Base-by-base conservation (phyloP, 2,797 vertebrate species). In the Octomys mimax region DNA sequence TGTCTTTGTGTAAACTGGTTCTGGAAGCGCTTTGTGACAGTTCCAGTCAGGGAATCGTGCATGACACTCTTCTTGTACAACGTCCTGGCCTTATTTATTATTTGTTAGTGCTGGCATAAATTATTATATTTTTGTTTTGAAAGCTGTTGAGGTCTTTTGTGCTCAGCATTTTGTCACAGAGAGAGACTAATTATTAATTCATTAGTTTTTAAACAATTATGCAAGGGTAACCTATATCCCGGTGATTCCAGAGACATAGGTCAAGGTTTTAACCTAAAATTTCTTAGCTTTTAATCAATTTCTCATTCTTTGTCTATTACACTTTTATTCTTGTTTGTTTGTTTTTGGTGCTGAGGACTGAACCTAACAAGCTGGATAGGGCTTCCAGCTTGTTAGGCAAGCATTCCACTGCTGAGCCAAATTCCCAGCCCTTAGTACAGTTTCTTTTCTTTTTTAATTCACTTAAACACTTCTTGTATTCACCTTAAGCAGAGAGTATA, bases 231-330 rank as follows among this genome's bases (percentile, higher is more conserved):
- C 18, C 14, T 18, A 7, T 36, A 4, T 71, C 6, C 2, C 49
- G 2, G 36, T 89, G 84, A 84, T 93, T 81, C 21, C 66, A 54
- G 14, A 88, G 36, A 87, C 1, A 49, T 16, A 62, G n/a, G 24
- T 78, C 33, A 62, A 21, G 24, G 46, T 24, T n/a, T 78, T 68
- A 42, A 8, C 22, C 9, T 95, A 88, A 5, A 11, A 19, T 90
- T 91, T 92, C 28, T 61, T 68, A 78, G 75, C 64, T 87, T 96
- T 87, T 68, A 90, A 77, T 71, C 6, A 92, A 19, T 83, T 71
- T 91, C 2, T 10, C 33, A 5, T 87, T 84, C 16, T 5, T 26
- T 68, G 18, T 5, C 68, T 11, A 78, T 70, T 83, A 77, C 62
- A 52, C 2, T 57, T 57, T 57, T 57, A 19, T 57, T 19, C 14